These are phyloP conservation scores for Callyntrura sp. DNA, from an alignment of 2,888 invertebrate species.

Conservation along the genomic window DNA sequence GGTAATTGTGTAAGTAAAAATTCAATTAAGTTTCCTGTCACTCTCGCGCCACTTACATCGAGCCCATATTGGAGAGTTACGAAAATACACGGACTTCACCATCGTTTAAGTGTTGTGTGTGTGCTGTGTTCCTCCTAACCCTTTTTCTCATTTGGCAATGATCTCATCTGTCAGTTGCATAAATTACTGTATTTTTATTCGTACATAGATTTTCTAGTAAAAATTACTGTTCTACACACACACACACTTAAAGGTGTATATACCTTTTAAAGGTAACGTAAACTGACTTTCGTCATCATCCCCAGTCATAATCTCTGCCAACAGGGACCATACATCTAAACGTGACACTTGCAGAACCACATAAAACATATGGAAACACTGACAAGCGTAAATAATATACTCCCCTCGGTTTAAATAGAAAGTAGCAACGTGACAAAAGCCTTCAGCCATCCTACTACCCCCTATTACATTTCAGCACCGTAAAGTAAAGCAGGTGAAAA, in stretches of 20 bases:
- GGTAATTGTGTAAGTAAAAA: constrained; percentile 25
- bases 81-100: neutral
- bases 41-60: neutral
- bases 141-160: constrained; percentile 17
- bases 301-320: constrained; percentile 17
- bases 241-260: neutral
- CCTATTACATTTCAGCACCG: neutral
- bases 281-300: neutral
- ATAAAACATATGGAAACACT: neutral
- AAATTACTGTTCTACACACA: neutral
- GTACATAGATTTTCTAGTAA: neutral
- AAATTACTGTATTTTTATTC: neutral
- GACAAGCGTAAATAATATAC: constrained; percentile 1
- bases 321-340: neutral
- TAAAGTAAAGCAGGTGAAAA: constrained; percentile 70
- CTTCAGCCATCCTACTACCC: constrained; percentile 11
- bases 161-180: constrained; percentile 8
- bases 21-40: constrained; percentile 58
- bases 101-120: neutral
- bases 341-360: constrained; percentile 10
- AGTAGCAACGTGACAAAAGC: constrained; percentile 25
- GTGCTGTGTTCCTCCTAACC: neutral
- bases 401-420: neutral
- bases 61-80: neutral
- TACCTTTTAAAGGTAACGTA: neutral